These are phyloP conservation scores for Lerema accius DNA, from an alignment of 1,140 invertebrate species.

Conservation along the genomic window DNA sequence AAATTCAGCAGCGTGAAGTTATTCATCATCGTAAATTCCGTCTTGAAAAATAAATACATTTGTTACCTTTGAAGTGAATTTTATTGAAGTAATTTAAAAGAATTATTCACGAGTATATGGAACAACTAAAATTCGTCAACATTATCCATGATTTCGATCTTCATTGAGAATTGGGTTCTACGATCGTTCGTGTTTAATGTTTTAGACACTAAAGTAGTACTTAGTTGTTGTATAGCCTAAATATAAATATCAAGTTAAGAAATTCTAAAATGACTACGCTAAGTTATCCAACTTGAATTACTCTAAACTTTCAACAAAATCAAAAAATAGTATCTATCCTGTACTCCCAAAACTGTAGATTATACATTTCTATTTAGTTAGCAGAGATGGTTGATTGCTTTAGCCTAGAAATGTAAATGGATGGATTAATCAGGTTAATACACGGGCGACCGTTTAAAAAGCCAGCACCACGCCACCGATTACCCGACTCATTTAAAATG, in stretches of 20 bases:
- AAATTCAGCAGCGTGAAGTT: slow-evolving; percentile 7
- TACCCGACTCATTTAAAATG: slow-evolving; percentile 76
- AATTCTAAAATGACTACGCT: too few relatives aligned
- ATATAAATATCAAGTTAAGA: too few relatives aligned
- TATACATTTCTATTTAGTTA: background rate
- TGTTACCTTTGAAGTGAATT: background rate
- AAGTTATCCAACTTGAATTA: too few relatives aligned
- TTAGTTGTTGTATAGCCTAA: too few relatives aligned
- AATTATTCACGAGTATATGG: background rate
- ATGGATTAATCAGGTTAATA: slow-evolving; percentile 29
- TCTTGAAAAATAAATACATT: slow-evolving; percentile 15
- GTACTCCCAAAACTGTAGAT: too few relatives aligned
- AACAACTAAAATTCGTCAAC: background rate
- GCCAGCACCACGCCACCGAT: slow-evolving; percentile 52
- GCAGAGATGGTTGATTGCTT: background rate
- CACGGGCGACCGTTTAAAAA: slow-evolving; percentile 52
- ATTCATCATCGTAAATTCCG: slow-evolving; percentile 15
- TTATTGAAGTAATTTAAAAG: background rate
- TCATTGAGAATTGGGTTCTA: too few relatives aligned
- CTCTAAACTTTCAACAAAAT: too few relatives aligned
- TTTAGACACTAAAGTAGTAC: too few relatives aligned
- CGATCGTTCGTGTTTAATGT: too few relatives aligned
- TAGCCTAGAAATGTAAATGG: background rate
- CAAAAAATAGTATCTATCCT: too few relatives aligned
- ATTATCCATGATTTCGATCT: too few relatives aligned